phyloP scores from a whole-genome alignment of 2,888 invertebrate genomes.

The Leptarthrus brevirostris region DNA sequence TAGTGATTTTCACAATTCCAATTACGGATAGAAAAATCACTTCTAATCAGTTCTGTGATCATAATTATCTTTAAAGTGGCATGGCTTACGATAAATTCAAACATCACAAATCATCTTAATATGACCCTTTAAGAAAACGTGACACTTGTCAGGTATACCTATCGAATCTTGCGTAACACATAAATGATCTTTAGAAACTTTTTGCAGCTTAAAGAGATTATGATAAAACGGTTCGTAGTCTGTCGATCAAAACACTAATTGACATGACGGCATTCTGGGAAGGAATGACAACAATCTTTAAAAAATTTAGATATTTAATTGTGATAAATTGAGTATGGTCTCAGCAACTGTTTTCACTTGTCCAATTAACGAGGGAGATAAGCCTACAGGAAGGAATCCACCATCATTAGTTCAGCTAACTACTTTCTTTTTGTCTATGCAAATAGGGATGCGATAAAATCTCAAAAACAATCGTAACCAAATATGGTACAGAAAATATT shows the following conservation, averaged over 20 bases:
- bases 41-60: too few species aligned
- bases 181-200: neutral
- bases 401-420: conserved; percentile 14
- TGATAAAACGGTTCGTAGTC: conserved; percentile 25
- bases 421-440: conserved; percentile 46
- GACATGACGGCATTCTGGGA: conserved; percentile 24
- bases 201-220: conserved; percentile 23
- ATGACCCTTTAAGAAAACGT: neutral
- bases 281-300: conserved; percentile 33
- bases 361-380: conserved; percentile 40
- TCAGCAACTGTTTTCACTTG: conserved; percentile 21
- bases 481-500: conserved; percentile 45
- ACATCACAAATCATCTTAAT: neutral
- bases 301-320: conserved; percentile 37
- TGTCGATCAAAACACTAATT: conserved; percentile 41
- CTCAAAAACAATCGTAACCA: conserved; percentile 20
- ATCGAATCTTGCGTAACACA: neutral
- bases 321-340: conserved; percentile 32
- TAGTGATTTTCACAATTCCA: too few species aligned
- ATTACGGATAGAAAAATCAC: too few species aligned
- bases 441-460: conserved; percentile 33
- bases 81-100: too few species aligned
- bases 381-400: conserved; percentile 15
- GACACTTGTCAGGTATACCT: neutral
- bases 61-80: too few species aligned